Evolutionary conservation across 2,797 vertebrate species (phyloP), one percentile per base, ranked within the genome.

Genomic region (Chaenodraco wilsoni): DNA sequence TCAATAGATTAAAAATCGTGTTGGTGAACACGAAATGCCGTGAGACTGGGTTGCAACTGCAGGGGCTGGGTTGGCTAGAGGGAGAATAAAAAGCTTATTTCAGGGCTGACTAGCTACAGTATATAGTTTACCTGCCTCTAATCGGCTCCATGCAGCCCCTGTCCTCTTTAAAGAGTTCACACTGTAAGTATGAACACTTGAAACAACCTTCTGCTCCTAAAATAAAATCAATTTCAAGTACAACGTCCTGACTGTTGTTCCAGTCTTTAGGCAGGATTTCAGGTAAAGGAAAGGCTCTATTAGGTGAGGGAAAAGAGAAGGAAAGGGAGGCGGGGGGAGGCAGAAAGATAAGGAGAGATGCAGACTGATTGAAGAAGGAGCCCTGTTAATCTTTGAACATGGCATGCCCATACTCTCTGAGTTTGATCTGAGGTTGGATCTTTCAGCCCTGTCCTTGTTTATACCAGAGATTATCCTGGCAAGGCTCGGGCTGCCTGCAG

Each of bases 351-450:
- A 84, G 72, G 11, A 49, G 57, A 88, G 85, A 88, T 84, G 72
- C 79, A 45, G 81, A 75, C 65, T 84, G 84, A 87, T 70, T 67
- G 70, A 69, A 74, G 60, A 78, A 68, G 55, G 64, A 68, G 60
- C 13, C 40, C 14, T 62, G 70, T 88, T 89, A 82, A 89, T 93
- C 87, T 88, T 80, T 80, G 50, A 84, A 80, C 83, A 80, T 44
- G 67, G 75, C 78, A 65, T 66, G 21, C 43, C 1, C 14, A 61
- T 70, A 77, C 66, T 83, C 70, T 46, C 69, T 33, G 77, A 54
- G 64, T 81, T 88, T 89, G 84, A 90, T 87, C 84, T 66, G 74
- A 80, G 81, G 78, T 72, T 87, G 86, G 81, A 91, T 88, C 83
- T 83, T 64, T 81, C 79, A 82, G 64, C 58, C 84, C 71, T 50